Base-by-base conservation (phyloP, 1,140 invertebrate species). In the Episyrphus balteatus region DNA sequence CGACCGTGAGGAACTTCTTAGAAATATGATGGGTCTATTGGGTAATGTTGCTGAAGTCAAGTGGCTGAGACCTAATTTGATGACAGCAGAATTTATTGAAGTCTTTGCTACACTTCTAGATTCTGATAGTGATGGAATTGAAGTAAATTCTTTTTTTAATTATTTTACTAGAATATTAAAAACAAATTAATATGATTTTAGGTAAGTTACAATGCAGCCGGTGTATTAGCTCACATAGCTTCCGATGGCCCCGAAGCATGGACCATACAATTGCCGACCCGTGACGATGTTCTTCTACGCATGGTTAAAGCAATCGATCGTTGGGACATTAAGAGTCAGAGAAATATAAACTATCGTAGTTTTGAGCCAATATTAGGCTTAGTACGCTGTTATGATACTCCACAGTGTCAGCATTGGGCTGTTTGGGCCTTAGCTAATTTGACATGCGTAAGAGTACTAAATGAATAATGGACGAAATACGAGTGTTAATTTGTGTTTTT, bases 341-440 rank as follows among this genome's bases (percentile, higher is more conserved):
- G 95, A 19, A 98, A 95, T 62, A 98, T 98, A 50, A 98, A 98
- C 72, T 98, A 98, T 68, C 81, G 92, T 51, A 93, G 89, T 15
- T 96, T 97, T 73, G 81, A 90, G 61, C 93, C 93, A 5, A 89
- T 96, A 51, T 70, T 97, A 8, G 75, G 84, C 47, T 70, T 97
- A 36, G 75, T 93, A 5, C 75, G 80, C 51, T 78, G 85, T 44
- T 81, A 82, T 59, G 84, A 92, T 53, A 92, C 89, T 3, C 84
- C 88, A 1, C 82, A 90, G 62, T 94, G 90, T 68, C 91, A 95
- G 64, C 82, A 92, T 61, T 97, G 93, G 93, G 91, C 92, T 3
- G 84, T 89, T n/a, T 98, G 94, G 94, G 95, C 93, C 7, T 73
- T 98, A 34, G 92, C 92, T 30, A 98, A 98, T 74, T 76, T 98